phyloP scores from a whole-genome alignment of 2,888 invertebrate genomes.

The Zhuqinia jingwanae region DNA sequence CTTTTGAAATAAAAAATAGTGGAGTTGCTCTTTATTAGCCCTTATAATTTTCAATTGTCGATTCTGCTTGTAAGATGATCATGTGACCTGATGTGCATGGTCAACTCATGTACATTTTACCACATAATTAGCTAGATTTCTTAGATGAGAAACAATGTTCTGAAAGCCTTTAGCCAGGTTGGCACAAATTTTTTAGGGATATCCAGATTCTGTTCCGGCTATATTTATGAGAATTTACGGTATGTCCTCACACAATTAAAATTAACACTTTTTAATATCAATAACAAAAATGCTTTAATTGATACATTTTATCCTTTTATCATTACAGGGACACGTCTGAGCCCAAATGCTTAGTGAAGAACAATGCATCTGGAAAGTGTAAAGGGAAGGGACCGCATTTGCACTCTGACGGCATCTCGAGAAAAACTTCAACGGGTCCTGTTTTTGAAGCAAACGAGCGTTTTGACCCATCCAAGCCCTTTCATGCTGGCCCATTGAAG shows the following conservation, averaged over 20 bases:
- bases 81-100: too few species aligned
- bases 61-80: too few species aligned
- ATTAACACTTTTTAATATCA: neutral
- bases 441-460: conserved; percentile 23
- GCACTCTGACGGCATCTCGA: too few species aligned
- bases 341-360: neutral
- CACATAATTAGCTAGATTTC: too few species aligned
- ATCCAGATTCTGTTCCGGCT: conserved; percentile 31
- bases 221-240: conserved; percentile 69
- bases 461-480: conserved; percentile 41
- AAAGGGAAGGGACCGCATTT: conserved; percentile 10
- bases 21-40: neutral
- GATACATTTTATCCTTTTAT: neutral
- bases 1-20: conserved; percentile 5
- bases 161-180: neutral
- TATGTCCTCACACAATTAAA: conserved; percentile 10
- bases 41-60: neutral
- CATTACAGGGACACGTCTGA: neutral
- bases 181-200: neutral
- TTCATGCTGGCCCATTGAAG: conserved; percentile 65
- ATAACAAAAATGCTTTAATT: neutral
- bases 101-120: too few species aligned
- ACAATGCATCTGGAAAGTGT: conserved; percentile 17
- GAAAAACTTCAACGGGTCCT: neutral
- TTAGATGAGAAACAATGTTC: too few species aligned